Evolutionary conservation across 2,888 invertebrate species (phyloP).

Genomic region (Seira ritae): DNA sequence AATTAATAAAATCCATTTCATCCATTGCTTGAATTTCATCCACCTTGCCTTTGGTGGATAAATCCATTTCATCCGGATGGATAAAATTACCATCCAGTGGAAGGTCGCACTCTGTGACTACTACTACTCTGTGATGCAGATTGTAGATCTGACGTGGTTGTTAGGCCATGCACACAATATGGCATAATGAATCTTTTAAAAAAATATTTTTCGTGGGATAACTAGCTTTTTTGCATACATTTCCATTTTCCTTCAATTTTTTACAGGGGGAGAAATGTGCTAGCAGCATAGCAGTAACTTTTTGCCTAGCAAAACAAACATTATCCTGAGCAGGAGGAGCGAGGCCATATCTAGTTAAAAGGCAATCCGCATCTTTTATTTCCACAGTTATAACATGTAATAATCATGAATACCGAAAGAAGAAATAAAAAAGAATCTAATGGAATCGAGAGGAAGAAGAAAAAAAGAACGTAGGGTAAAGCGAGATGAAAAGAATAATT

Average conservation of each 20-base stretch:
- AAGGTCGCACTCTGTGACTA: too few species aligned
- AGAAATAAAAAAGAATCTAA: neutral
- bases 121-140: too few species aligned
- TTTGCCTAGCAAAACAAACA: neutral
- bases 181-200: neutral
- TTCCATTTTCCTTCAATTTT: too few species aligned
- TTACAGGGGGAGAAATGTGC: too few species aligned
- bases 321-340: too few species aligned
- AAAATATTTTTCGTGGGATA: neutral
- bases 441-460: conserved; percentile 5
- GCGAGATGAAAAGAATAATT: conserved; percentile 23
- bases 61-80: too few species aligned
- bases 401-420: conserved; percentile 16
- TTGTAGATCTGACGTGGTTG: too few species aligned
- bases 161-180: too few species aligned
- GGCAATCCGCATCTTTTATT: neutral
- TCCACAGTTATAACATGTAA: conserved; percentile 7
- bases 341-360: neutral
- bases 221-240: neutral
- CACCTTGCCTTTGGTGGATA: too few species aligned
- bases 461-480: neutral
- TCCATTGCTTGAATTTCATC: too few species aligned
- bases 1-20: too few species aligned
- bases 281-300: neutral
- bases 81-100: too few species aligned